Conservation (phyloP, 2,888 invertebrate species). For the Cordilura impudica region DNA sequence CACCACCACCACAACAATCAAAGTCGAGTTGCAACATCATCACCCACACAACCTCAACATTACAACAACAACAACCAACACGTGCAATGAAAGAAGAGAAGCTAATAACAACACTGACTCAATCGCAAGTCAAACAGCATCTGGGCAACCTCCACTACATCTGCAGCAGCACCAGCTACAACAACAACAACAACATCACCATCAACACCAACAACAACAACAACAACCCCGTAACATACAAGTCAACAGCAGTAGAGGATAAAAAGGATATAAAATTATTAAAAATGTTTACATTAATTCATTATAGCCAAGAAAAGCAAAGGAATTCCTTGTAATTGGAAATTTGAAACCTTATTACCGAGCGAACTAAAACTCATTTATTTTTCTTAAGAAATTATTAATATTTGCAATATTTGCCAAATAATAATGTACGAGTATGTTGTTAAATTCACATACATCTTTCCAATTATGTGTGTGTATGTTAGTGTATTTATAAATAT, state of each 20-base stretch:
- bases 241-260: slow-evolving; percentile 69
- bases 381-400: not conserved
- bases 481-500: not conserved
- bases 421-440: not conserved
- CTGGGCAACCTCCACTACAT: slow-evolving; percentile 45
- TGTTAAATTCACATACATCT: no score
- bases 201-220: slow-evolving; percentile 61
- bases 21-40: slow-evolving; percentile 31
- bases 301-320: slow-evolving; percentile 67
- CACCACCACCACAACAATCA: slow-evolving; percentile 50
- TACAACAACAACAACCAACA: slow-evolving; percentile 48
- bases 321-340: slow-evolving; percentile 22
- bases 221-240: slow-evolving; percentile 53
- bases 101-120: slow-evolving; percentile 12
- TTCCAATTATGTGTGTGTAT: not conserved
- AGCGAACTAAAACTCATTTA: slow-evolving; percentile 7
- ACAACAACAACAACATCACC: slow-evolving; percentile 49
- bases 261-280: slow-evolving; percentile 76
- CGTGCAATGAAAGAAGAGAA: slow-evolving; percentile 54
- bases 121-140: slow-evolving; percentile 35
- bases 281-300: slow-evolving; percentile 76
- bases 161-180: slow-evolving; percentile 47
- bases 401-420: slow-evolving; percentile 45
- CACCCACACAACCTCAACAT: slow-evolving; percentile 41
- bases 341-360: slow-evolving; percentile 30